These are phyloP conservation scores for Epizoanthus fatuus DNA, from an alignment of 92 coral and sea anemone species.

Conservation along the genomic window DNA sequence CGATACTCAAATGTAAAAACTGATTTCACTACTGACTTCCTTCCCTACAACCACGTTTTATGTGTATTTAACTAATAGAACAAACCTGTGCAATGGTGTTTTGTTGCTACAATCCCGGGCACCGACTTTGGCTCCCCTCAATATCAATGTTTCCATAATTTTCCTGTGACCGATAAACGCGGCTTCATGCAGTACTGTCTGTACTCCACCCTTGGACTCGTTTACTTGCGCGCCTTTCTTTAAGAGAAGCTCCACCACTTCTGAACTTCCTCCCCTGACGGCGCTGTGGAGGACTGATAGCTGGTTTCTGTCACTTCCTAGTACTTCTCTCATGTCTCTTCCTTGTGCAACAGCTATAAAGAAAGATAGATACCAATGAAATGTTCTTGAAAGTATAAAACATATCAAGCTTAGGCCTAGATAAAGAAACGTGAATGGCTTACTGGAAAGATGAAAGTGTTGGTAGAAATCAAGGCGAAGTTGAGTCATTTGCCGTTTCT, in stretches of 20 bases:
- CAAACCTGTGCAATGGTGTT: slow-evolving; percentile 44
- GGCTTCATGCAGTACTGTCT: slow-evolving; percentile 32
- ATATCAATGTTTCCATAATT: slow-evolving; percentile 21
- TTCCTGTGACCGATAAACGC: slow-evolving; percentile 28
- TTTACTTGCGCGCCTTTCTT: slow-evolving; percentile 27
- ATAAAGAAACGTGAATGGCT: too few relatives aligned
- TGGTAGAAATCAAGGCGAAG: too few relatives aligned
- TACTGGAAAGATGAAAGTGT: too few relatives aligned
- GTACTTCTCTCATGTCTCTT: neutral
- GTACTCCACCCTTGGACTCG: slow-evolving; percentile 8
- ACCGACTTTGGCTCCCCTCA: slow-evolving; percentile 33
- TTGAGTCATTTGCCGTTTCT: too few relatives aligned
- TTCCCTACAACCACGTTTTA: too few relatives aligned
- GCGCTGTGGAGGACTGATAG: slow-evolving; percentile 37
- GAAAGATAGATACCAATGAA: neutral
- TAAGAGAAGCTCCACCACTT: slow-evolving; percentile 19
- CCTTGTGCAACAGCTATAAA: slow-evolving; percentile 6
- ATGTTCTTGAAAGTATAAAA: too few relatives aligned
- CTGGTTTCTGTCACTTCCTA: slow-evolving; percentile 5
- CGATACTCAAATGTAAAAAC: too few relatives aligned
- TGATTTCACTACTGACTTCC: too few relatives aligned
- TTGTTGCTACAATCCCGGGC: slow-evolving; percentile 23
- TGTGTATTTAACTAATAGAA: neutral
- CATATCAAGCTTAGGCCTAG: too few relatives aligned
- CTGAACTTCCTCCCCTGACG: slow-evolving; percentile 31